Evolutionary conservation across 2,797 vertebrate genomes (phyloP).

Genomic region (Meriones psammophilus): DNA sequence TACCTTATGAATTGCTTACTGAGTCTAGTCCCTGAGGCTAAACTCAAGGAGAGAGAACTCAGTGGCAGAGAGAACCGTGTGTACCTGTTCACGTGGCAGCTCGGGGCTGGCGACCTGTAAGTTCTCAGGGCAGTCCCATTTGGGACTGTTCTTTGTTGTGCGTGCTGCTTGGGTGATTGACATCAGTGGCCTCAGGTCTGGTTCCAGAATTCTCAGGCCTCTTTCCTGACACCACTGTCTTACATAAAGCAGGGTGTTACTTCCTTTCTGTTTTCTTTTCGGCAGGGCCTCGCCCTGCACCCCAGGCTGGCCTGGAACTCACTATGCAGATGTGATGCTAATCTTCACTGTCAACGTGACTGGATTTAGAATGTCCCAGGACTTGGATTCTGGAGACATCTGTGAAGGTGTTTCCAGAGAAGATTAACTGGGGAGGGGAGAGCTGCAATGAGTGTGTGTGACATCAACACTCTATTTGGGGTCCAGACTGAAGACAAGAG

Average conservation of each 20-base stretch:
- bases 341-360: neutral
- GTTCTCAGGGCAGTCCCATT: neutral
- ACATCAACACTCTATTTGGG: neutral
- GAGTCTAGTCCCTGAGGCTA: accelerated
- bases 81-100: neutral
- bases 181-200: neutral
- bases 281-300: neutral
- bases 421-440: neutral
- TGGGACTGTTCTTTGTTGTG: neutral
- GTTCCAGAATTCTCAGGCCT: neutral
- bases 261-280: too few relatives aligned
- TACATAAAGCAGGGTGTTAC: neutral
- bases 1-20: neutral
- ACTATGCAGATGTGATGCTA: neutral
- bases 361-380: neutral
- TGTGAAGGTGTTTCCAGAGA: neutral
- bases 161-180: neutral
- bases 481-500: neutral
- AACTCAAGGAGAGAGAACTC: neutral
- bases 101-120: neutral
- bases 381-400: neutral
- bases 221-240: neutral
- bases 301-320: neutral
- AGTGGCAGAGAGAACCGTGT: neutral
- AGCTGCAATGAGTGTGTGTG: neutral